A percentile compares a stretch with the other conserved stretches of the same genome.
Conservation (phyloP, 2,113 vertebrate species). For the Periophthalmodon schlosseri region DNA sequence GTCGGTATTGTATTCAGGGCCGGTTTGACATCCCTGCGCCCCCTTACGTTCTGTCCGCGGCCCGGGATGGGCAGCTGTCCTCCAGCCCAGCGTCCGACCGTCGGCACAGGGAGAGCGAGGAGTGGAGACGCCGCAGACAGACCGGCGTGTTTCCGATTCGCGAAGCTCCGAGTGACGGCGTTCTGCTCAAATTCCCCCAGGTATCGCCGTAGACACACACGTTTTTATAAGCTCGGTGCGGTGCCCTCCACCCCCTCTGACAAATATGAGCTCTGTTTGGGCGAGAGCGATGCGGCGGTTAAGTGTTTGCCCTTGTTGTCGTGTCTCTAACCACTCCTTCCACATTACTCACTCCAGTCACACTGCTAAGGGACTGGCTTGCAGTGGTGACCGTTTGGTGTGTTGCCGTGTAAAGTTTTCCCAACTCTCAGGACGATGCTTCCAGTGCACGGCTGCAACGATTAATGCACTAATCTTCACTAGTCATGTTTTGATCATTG, state of each 20-base stretch:
- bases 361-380: no score
- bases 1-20: conserved; percentile 80
- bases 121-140: conserved; percentile 60
- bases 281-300: not conserved
- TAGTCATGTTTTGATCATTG: no score
- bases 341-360: not conserved
- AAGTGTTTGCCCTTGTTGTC: not conserved
- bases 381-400: no score
- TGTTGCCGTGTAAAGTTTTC: no score
- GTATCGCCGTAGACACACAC: conserved; percentile 65
- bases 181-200: conserved; percentile 82
- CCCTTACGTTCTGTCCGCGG: conserved; percentile 77
- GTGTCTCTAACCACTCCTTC: not conserved
- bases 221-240: not conserved
- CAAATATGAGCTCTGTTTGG: not conserved
- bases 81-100: conserved; percentile 21
- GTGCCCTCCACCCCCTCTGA: not conserved
- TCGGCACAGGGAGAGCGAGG: conserved; percentile 35
- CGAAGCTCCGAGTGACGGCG: conserved; percentile 59
- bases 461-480: no score
- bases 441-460: no score
- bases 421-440: no score
- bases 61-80: conserved; percentile 57
- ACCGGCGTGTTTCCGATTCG: conserved; percentile 28
- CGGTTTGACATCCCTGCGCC: conserved; percentile 74